Percentiles rank a stretch among this genome's conserved stretches.
These are phyloP conservation scores for Procambarus clarkii DNA, from an alignment of 1,140 invertebrate species.

Conservation along the genomic window DNA sequence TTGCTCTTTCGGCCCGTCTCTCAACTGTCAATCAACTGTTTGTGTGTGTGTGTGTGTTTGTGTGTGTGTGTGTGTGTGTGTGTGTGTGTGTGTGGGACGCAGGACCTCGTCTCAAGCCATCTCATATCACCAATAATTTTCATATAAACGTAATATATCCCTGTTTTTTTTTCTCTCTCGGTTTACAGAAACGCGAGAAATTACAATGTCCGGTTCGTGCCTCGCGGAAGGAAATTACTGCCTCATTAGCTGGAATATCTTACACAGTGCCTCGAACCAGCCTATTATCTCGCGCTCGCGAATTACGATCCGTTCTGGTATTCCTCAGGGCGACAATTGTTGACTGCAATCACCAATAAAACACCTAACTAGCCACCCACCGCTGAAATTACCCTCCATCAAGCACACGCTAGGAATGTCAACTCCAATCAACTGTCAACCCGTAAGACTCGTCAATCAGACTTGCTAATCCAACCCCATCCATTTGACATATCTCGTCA, in stretches of 20 bases:
- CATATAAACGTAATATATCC: not conserved
- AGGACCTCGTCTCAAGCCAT: not conserved
- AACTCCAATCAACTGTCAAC: not conserved
- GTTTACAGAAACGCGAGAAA: slow-evolving; percentile 9
- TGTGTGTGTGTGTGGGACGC: not conserved
- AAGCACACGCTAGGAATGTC: not conserved
- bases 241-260: not conserved
- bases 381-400: not conserved
- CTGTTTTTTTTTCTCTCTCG: slow-evolving; percentile 7
- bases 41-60: too few species aligned
- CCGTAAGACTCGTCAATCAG: not conserved
- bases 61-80: too few species aligned
- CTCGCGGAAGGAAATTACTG: not conserved
- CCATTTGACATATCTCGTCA: too few species aligned
- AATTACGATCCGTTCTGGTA: not conserved
- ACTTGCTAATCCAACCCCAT: slow-evolving; percentile 6
- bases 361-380: not conserved
- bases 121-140: not conserved
- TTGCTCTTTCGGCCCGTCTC: too few species aligned
- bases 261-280: not conserved
- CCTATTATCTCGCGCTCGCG: not conserved
- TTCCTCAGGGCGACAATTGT: not conserved
- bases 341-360: not conserved
- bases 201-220: not conserved
- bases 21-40: too few species aligned